These are phyloP conservation scores for Fopius arisanus DNA, from an alignment of 1,140 invertebrate species.

Conservation along the genomic window DNA sequence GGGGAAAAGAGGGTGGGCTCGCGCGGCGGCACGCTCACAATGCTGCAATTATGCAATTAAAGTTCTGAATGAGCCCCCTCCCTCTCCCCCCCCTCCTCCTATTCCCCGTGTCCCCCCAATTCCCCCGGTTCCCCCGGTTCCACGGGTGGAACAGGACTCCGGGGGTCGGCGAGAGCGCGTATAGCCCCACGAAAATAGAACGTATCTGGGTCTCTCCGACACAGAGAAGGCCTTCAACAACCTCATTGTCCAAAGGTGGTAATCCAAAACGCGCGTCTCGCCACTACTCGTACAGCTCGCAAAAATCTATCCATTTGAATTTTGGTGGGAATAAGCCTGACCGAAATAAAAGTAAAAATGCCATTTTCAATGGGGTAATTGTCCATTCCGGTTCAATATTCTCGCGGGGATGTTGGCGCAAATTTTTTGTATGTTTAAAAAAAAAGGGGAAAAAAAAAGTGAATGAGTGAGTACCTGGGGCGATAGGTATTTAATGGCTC, in stretches of 20 bases:
- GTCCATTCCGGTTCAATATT: neutral
- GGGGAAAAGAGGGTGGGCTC: neutral
- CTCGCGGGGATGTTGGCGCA: neutral
- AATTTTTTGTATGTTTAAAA: neutral
- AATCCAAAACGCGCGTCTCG: conserved; percentile 49
- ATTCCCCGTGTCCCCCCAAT: neutral
- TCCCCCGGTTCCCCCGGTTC: neutral
- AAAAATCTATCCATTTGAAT: conserved; percentile 8
- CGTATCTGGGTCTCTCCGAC: conserved; percentile 4
- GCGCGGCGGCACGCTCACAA: conserved; percentile 40
- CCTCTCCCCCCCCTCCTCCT: neutral
- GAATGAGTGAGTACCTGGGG: neutral
- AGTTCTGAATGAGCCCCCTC: conserved; percentile 34
- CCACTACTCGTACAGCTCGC: neutral
- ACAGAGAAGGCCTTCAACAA: conserved; percentile 42
- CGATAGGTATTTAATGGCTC: conserved; percentile 6
- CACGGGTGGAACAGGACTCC: conserved; percentile 30
- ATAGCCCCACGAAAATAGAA: conserved; percentile 18
- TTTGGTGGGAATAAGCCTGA: neutral
- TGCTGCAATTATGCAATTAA: conserved; percentile 59
- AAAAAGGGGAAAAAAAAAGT: neutral
- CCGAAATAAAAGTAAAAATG: neutral
- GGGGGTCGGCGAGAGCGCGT: neutral
- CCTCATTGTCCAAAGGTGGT: conserved; percentile 51
- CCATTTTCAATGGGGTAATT: conserved; percentile 4